Evolutionary conservation across 2,797 vertebrate genomes (phyloP), one percentile per base, ranked within the genome.

Genomic region (Pogonophryne albipinna): DNA sequence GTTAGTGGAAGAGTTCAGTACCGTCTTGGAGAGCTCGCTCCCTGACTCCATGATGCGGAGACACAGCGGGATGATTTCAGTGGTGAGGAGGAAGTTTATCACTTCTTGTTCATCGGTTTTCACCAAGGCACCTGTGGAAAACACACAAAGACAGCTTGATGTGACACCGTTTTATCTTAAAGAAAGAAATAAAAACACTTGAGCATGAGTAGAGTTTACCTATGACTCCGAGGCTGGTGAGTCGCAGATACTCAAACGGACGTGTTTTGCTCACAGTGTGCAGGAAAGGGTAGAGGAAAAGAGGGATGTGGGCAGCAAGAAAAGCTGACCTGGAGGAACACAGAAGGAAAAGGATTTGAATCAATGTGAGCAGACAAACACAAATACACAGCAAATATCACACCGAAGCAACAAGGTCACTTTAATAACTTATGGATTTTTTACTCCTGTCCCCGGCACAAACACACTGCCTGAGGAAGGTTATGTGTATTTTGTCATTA

Each of bases 21-120:
- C 98, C 91, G 98, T 99, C 94, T 99, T 99, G 68, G 98, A 99
- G 63, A 99, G 97, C 91, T 99, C 98, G 55, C 98, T 99, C 85
- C 98, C 98, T 34, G 98, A 99, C 89, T 99, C 98, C 98, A 99
- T 99, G 84, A 99, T 99, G 61, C 98, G 97, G 64, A 99, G 96
- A 90, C 98, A 99, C 56, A 99, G 93, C 5, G 98, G 98, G 87
- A 99, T 99, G 89, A 99, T 99, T 95, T 99, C 98, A 85, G 97
- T 99, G 41, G 98, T 99, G 82, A 99, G 78, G 75, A 99, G 95
- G 89, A 99, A 99, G 91, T 99, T 99, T 84, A 99, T 99, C 87
- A 99, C 98, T 93, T 99, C 98, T 89, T 99, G 98, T 78, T 99
- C 98, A 38, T 99, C 98, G 3, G 98, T 99, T 95, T 99, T 99